Conservation (phyloP, 2,797 vertebrate species). For the Brachyalestes nurse region DNA sequence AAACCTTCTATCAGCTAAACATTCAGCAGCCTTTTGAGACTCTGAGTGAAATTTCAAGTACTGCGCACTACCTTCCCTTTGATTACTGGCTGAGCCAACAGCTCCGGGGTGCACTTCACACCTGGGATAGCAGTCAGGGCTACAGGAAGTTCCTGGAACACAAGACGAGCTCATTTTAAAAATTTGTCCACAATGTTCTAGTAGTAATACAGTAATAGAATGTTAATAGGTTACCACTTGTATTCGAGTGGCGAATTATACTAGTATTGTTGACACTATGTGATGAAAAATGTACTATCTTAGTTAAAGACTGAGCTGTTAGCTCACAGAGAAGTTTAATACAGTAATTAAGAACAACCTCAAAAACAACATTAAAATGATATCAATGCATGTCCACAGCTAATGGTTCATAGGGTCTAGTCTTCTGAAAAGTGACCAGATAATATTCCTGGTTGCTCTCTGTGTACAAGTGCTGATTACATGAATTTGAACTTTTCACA, state of each 20-base stretch:
- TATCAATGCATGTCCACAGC: too few relatives aligned
- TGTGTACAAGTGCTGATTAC: too few relatives aligned
- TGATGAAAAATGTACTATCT: not conserved
- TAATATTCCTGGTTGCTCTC: too few relatives aligned
- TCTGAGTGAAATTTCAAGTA: not conserved
- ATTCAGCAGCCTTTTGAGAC: not conserved
- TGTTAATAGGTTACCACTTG: not conserved
- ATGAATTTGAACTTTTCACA: too few relatives aligned
- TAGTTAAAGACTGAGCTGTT: not conserved
- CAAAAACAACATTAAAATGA: too few relatives aligned
- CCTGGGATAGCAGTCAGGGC: slow-evolving; percentile 83
- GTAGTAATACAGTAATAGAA: not conserved
- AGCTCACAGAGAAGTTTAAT: not conserved
- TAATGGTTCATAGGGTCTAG: too few relatives aligned
- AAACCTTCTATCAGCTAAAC: not conserved
- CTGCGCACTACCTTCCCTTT: slow-evolving; percentile 79
- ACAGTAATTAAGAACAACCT: too few relatives aligned
- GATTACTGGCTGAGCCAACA: slow-evolving; percentile 81
- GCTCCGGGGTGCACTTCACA: slow-evolving; percentile 82
- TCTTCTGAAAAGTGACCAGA: too few relatives aligned
- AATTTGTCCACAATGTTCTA: not conserved
- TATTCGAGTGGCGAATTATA: not conserved
- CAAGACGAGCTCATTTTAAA: not conserved
- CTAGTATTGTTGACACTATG: not conserved
- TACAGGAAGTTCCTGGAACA: slow-evolving; percentile 67